Evolutionary conservation across 2,113 vertebrate genomes (phyloP).

Genomic region (Empidonax alnorum): DNA sequence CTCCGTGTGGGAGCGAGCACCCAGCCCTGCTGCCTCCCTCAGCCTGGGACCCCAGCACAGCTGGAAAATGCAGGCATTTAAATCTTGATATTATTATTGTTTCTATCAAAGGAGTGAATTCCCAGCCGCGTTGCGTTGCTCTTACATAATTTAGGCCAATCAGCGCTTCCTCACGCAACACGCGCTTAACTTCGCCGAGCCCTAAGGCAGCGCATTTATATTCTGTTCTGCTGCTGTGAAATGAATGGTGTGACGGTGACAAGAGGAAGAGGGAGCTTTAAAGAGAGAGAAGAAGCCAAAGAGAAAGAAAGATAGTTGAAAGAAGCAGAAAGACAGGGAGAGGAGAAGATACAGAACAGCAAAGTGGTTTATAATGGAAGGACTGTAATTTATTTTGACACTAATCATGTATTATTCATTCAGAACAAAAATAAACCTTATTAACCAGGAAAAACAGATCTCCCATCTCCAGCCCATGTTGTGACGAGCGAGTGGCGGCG

Average conservation of each 20-base stretch:
- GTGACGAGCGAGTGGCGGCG: not conserved
- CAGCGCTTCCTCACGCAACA: not conserved
- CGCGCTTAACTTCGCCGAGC: slow-evolving; percentile 29
- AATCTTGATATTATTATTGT: slow-evolving; percentile 52
- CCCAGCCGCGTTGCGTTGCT: not conserved
- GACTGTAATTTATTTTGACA: slow-evolving; percentile 69
- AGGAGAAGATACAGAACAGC: slow-evolving; percentile 14
- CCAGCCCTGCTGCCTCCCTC: not conserved
- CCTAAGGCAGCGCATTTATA: slow-evolving; percentile 53
- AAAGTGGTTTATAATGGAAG: slow-evolving; percentile 55
- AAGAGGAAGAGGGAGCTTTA: slow-evolving; percentile 21
- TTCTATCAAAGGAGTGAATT: slow-evolving; percentile 9
- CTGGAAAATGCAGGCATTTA: slow-evolving; percentile 15
- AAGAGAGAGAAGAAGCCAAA: slow-evolving; percentile 2
- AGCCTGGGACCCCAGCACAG: not conserved
- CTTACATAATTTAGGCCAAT: slow-evolving; percentile 60
- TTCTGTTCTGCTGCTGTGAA: slow-evolving; percentile 12
- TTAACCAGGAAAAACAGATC: slow-evolving; percentile 71
- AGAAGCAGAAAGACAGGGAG: slow-evolving; percentile 28
- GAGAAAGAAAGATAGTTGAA: slow-evolving; percentile 44
- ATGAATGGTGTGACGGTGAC: slow-evolving; percentile 24
- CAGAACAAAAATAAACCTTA: slow-evolving; percentile 73
- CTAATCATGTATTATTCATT: slow-evolving; percentile 71
- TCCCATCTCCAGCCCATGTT: slow-evolving; percentile 41
- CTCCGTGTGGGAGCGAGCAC: not conserved